Evolutionary conservation across 2,888 invertebrate species (phyloP).

Genomic region (Sphaerophoria rueppellii): DNA sequence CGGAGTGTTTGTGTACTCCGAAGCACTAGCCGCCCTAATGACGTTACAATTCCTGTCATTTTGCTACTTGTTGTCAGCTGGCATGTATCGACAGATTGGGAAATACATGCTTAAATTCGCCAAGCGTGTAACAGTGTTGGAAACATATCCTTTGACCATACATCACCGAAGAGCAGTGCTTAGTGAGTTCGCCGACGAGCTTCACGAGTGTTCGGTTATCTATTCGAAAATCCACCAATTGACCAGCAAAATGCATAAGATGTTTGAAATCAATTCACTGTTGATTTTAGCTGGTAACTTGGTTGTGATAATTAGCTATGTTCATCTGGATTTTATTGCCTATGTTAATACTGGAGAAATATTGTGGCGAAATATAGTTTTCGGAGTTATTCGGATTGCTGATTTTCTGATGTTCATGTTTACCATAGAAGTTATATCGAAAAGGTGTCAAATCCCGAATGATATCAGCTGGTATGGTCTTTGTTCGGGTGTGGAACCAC

Average conservation of each 20-base stretch:
- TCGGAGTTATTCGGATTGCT: constrained; percentile 5
- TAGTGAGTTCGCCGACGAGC: constrained; percentile 1
- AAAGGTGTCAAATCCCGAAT: constrained; percentile 14
- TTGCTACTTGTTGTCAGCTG: constrained; percentile 2
- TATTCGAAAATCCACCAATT: constrained; percentile 12
- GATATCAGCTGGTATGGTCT: constrained; percentile 6
- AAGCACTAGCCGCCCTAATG: too few species aligned
- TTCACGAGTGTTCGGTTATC: not conserved
- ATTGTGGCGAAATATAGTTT: constrained; percentile 19
- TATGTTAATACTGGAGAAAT: constrained; percentile 6
- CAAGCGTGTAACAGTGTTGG: not conserved
- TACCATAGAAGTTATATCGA: constrained; percentile 6
- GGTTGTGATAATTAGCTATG: constrained; percentile 28
- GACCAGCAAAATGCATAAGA: not conserved
- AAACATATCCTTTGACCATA: not conserved
- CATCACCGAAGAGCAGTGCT: not conserved
- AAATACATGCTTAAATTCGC: not conserved
- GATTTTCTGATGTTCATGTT: constrained; percentile 26
- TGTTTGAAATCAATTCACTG: not conserved
- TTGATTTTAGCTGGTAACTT: constrained; percentile 1
- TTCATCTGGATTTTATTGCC: constrained; percentile 17
- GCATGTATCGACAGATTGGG: constrained; percentile 9
- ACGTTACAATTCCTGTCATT: constrained; percentile 1
- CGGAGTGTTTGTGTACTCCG: not conserved
- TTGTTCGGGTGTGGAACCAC: constrained; percentile 1